Evolutionary conservation across 2,797 vertebrate genomes (phyloP).

Genomic region (Eurystomus glaucurus): DNA sequence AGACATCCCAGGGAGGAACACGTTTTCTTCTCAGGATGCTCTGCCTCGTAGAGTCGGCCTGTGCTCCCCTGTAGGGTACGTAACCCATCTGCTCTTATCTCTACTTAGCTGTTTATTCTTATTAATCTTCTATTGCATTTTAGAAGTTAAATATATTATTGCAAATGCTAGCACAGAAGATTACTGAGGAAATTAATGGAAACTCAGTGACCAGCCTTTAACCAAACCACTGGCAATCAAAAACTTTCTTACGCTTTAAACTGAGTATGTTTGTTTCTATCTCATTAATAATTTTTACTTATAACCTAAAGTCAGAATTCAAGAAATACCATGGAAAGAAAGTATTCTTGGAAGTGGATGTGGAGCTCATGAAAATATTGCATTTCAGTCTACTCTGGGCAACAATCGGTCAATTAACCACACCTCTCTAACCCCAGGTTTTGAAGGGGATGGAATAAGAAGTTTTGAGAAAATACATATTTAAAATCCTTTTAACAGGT

Average conservation of each 20-base stretch:
- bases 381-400: background rate
- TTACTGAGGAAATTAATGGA: background rate
- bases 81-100: background rate
- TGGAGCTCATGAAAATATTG: background rate
- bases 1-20: background rate
- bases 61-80: background rate
- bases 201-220: background rate
- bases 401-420: background rate
- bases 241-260: background rate
- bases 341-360: background rate
- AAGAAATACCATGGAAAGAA: background rate
- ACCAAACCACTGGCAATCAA: background rate
- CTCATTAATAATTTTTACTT: background rate
- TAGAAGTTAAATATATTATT: background rate
- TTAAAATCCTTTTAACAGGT: accelerated
- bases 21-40: background rate
- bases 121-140: background rate
- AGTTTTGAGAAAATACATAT: background rate
- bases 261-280: background rate
- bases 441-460: background rate
- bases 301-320: background rate
- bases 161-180: background rate
- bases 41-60: background rate
- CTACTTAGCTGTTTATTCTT: background rate
- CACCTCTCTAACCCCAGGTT: accelerated